Evolutionary conservation across 2,888 invertebrate species (phyloP), one percentile per base, ranked within the genome.

Genomic region (Litoditis marina): DNA sequence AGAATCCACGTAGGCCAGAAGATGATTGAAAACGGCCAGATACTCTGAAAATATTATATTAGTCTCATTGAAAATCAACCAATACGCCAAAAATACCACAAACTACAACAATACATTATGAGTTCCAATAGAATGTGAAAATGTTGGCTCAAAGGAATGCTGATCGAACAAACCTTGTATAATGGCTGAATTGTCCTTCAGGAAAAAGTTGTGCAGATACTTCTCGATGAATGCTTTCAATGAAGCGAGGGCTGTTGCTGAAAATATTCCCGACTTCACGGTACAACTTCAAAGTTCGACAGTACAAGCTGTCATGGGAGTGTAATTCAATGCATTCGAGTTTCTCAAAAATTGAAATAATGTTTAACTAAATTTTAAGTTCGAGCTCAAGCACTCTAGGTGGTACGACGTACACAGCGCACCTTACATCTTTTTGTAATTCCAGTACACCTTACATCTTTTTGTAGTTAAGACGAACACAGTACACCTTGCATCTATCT

Each of bases 1-100:
- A 0, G 96, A 93, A 84, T 98, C 96, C 83, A 95, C 93, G 84
- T 92, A 98, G 42, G 94, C 91, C 49, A 94, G 90, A 81, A 96
- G 87, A 83, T 95, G 95, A 73, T 92, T 92, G 86, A 98, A 96
- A 85, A 96, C 94, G 4, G 92, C 90, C 68, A 98, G 86, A 84
- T 96, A 98, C 85, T 98, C 96, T 86, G 79, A 30, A 80, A 81
- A 46, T 31, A 28, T n/a, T 11, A 39, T 4, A 2, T 31, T 13
- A 13, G 32, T 49, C 13, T 30, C 16, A 19, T 42, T 5, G 51
- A 30, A 44, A 16, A 28, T 57, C 52, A 22, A 46, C 30, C n/a
- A 55, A 39, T 11, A 47, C 30, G n/a, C n/a, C n/a, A n/a, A n/a
- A n/a, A 3, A 25, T 8, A 7, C 28, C 11, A 30, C 8, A 1